Evolutionary conservation across 2,797 vertebrate genomes (phyloP).

Genomic region (Rhinophrynus dorsalis): DNA sequence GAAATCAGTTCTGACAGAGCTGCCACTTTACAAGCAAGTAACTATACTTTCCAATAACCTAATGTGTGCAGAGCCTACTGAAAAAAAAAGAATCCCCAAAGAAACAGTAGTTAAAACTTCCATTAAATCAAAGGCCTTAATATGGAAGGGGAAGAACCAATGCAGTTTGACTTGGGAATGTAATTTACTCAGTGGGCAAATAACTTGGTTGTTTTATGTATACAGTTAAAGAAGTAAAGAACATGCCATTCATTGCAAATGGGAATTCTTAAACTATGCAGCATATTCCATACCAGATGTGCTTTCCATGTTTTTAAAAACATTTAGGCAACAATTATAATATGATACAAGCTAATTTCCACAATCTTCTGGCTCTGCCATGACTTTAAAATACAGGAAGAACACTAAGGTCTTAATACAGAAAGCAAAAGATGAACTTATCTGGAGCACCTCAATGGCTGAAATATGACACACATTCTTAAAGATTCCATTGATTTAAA

Average conservation of each 20-base stretch:
- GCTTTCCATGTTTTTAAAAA: slow-evolving; percentile 82
- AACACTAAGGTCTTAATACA: no score
- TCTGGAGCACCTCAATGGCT: no score
- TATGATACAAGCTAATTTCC: slow-evolving; percentile 79
- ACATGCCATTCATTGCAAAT: slow-evolving; percentile 70
- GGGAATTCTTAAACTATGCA: slow-evolving; percentile 76
- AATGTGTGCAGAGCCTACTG: slow-evolving; percentile 85
- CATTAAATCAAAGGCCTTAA: slow-evolving; percentile 89
- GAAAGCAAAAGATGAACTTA: no score
- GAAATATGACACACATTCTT: no score
- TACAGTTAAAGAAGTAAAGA: slow-evolving; percentile 74
- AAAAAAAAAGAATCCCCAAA: slow-evolving; percentile 88
- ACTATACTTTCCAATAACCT: slow-evolving; percentile 89
- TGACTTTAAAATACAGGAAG: slow-evolving; percentile 69
- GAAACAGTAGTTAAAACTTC: slow-evolving; percentile 84
- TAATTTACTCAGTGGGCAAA: slow-evolving; percentile 74
- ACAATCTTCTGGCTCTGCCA: slow-evolving; percentile 67
- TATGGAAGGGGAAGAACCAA: slow-evolving; percentile 75
- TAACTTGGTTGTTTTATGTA: slow-evolving; percentile 76
- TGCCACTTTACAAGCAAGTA: slow-evolving; percentile 86
- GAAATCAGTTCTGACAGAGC: slow-evolving; percentile 91
- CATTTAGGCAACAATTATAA: slow-evolving; percentile 83
- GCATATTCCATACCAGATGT: slow-evolving; percentile 80
- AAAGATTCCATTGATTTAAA: no score
- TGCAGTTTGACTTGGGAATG: slow-evolving; percentile 76